Evolutionary conservation across 30 jellyfish, hydroid and myxozoan genomes (phyloP).

Genomic region (Mastigias papua): DNA sequence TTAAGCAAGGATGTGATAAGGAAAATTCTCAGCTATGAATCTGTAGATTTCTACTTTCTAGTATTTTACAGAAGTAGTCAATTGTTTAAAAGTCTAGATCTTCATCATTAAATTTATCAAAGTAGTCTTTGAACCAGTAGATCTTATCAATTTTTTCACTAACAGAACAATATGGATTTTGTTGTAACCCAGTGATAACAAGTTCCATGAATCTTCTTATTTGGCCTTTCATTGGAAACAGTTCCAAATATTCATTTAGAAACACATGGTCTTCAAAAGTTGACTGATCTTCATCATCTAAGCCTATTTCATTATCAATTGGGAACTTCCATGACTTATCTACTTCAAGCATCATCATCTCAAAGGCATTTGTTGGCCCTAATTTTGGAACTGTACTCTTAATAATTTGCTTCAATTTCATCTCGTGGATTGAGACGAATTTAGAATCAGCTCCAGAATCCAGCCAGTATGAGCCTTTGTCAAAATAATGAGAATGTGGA

Average conservation of each 20-base stretch:
- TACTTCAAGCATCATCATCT: conserved; percentile 64
- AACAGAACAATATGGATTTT: conserved; percentile 89
- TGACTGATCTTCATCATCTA: conserved; percentile 75
- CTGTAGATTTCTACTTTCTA: too few relatives aligned
- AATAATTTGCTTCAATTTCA: conserved; percentile 24
- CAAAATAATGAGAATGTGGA: conserved; percentile 48
- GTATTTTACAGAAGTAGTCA: background rate
- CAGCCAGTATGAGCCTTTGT: background rate
- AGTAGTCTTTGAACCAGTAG: conserved; percentile 88
- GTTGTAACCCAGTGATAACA: conserved; percentile 94
- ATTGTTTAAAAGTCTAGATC: conserved; percentile 52
- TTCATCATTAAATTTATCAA: conserved; percentile 77
- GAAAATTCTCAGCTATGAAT: too few relatives aligned
- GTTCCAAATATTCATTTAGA: conserved; percentile 79
- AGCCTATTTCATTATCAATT: conserved; percentile 89
- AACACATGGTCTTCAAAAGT: conserved; percentile 94
- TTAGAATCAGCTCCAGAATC: background rate
- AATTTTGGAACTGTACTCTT: conserved; percentile 29
- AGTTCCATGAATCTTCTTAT: conserved; percentile 90
- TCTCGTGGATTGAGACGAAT: conserved; percentile 63
- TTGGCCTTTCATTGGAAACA: conserved; percentile 85
- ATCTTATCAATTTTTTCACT: conserved; percentile 77
- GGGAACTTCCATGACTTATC: conserved; percentile 90
- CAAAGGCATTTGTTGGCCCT: conserved; percentile 92
- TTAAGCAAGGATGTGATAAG: too few relatives aligned